Conservation (phyloP, 2,797 vertebrate species). For the Periophthalmus magnuspinnatus region DNA sequence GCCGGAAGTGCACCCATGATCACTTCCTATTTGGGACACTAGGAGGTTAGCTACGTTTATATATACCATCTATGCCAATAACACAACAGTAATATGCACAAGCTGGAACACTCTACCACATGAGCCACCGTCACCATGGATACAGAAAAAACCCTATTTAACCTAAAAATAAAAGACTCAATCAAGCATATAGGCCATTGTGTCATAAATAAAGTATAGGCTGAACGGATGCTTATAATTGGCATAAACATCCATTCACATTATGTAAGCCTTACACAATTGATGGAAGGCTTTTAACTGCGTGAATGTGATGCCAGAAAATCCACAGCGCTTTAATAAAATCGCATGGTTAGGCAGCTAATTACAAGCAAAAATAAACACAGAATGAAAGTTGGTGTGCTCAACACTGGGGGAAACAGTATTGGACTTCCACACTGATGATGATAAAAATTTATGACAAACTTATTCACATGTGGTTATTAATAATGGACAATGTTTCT, state of each 20-base stretch:
- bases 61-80: no score
- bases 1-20: no score
- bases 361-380: conserved; percentile 39
- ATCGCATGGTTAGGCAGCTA: conserved; percentile 47
- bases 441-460: conserved; percentile 1
- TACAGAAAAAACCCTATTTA: neutral
- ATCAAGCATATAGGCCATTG: neutral
- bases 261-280: conserved; percentile 29
- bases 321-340: conserved; percentile 42
- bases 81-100: no score
- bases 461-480: conserved; percentile 2
- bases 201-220: conserved; percentile 15
- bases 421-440: conserved; percentile 5
- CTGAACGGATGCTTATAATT: conserved; percentile 19
- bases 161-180: neutral
- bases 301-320: conserved; percentile 43
- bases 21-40: no score
- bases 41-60: no score
- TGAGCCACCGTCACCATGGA: neutral
- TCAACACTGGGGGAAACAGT: conserved; percentile 19
- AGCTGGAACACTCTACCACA: neutral
- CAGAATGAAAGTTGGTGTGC: conserved; percentile 7
- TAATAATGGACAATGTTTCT: conserved; percentile 35
- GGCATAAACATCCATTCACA: conserved; percentile 20
- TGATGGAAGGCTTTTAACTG: conserved; percentile 31